Evolutionary conservation across 2,888 invertebrate genomes (phyloP).

Genomic region (Andrena trimmerana): DNA sequence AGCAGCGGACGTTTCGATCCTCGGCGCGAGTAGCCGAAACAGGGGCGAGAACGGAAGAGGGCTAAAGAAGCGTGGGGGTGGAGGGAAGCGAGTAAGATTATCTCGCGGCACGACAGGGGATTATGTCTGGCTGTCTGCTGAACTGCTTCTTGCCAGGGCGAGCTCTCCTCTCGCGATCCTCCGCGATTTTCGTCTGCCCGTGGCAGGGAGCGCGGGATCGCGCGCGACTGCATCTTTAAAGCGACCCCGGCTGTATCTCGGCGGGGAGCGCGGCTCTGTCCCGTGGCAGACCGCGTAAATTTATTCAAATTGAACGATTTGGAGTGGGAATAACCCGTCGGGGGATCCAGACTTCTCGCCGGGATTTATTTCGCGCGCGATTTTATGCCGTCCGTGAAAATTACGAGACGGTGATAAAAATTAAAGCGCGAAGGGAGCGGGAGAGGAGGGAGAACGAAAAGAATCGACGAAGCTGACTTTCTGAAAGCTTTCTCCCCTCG

Average conservation of each 20-base stretch:
- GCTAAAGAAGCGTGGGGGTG: slow-evolving; percentile 37
- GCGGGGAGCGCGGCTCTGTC: slow-evolving; percentile 9
- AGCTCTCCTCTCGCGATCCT: slow-evolving; percentile 30
- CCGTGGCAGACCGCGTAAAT: slow-evolving; percentile 3
- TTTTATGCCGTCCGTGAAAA: background rate
- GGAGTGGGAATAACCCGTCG: background rate
- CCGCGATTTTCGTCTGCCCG: slow-evolving; percentile 32
- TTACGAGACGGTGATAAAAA: slow-evolving; percentile 51
- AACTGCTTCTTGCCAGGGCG: slow-evolving; percentile 44
- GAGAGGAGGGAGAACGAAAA: background rate
- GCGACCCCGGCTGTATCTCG: slow-evolving; percentile 8
- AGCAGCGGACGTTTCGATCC: background rate
- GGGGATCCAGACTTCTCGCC: background rate
- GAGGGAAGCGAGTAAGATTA: slow-evolving; percentile 52
- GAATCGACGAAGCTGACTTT: slow-evolving; percentile 56
- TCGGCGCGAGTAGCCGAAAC: slow-evolving; percentile 4
- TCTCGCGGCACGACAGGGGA: slow-evolving; percentile 63
- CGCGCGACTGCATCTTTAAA: slow-evolving; percentile 22
- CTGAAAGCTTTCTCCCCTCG: slow-evolving; percentile 46
- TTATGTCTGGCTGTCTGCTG: slow-evolving; percentile 65
- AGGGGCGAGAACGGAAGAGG: slow-evolving; percentile 1
- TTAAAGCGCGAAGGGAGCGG: slow-evolving; percentile 37
- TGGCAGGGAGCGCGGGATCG: slow-evolving; percentile 26
- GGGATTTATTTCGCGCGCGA: background rate
- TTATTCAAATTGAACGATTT: slow-evolving; percentile 21